A percentile compares a stretch with the other conserved stretches of the same genome.
These are phyloP conservation scores for Catocala sponsa DNA, from an alignment of 2,888 invertebrate genomes.

Conservation along the genomic window DNA sequence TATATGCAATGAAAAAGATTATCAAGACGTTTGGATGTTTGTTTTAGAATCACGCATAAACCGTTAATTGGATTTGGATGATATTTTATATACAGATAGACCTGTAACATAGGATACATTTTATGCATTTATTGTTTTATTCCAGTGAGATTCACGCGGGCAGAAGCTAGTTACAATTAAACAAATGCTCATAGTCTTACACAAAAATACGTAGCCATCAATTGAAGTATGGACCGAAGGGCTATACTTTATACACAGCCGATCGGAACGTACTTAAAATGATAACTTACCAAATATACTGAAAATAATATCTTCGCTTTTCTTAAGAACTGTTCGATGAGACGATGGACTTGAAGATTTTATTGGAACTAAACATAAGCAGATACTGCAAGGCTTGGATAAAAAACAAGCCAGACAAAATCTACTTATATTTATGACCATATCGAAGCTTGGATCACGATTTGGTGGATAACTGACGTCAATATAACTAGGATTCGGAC, in stretches of 20 bases:
- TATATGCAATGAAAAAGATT: too few species aligned
- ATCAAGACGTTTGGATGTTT: too few species aligned
- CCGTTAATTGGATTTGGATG: too few species aligned
- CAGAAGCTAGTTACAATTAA: too few species aligned
- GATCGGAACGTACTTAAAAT: conserved; percentile 68
- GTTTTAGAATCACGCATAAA: too few species aligned
- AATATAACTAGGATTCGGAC: conserved; percentile 29
- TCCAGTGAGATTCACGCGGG: too few species aligned
- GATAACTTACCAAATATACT: conserved; percentile 29
- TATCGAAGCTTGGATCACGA: conserved; percentile 5
- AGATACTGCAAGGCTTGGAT: conserved; percentile 52
- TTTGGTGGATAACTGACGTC: conserved; percentile 10
- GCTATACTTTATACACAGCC: conserved; percentile 55
- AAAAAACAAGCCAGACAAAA: conserved; percentile 55
- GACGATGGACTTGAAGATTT: neutral
- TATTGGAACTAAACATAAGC: conserved; percentile 47
- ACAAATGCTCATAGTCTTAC: too few species aligned
- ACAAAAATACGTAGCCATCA: conserved; percentile 33
- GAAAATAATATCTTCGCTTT: neutral
- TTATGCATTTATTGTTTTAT: too few species aligned
- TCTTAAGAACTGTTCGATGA: too few species aligned
- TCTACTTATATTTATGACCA: conserved; percentile 60
- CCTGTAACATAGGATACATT: too few species aligned
- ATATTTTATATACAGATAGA: too few species aligned
- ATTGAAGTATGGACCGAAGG: conserved; percentile 60